A percentile compares a stretch with the other conserved stretches of the same genome.
These are phyloP conservation scores for Caenorhabditis panamensis DNA, from an alignment of 2,888 invertebrate genomes.

Conservation along the genomic window DNA sequence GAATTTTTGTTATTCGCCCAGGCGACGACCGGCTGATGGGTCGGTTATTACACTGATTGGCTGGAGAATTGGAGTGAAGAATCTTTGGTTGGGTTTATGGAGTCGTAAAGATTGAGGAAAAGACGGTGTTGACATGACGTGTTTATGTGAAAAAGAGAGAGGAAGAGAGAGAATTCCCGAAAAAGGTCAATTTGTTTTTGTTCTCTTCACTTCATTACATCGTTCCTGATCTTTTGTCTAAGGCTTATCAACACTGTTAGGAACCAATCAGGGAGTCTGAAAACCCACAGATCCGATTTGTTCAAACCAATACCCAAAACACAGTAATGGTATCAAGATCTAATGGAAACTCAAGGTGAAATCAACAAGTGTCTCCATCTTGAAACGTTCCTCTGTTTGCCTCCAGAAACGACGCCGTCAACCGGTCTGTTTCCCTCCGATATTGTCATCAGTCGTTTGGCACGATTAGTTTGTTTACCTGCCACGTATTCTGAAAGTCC, in stretches of 20 bases:
- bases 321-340: background rate
- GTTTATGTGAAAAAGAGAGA: too few relatives aligned
- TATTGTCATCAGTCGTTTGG: constrained; percentile 4
- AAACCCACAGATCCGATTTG: background rate
- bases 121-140: background rate
- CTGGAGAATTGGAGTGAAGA: constrained; percentile 28
- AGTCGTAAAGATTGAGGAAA: constrained; percentile 9
- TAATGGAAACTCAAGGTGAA: background rate
- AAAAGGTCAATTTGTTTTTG: background rate
- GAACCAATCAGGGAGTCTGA: background rate
- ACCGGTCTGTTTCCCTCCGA: constrained; percentile 6
- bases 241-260: background rate
- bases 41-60: constrained; percentile 28
- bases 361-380: background rate
- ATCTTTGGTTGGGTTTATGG: constrained; percentile 38
- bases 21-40: constrained; percentile 10
- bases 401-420: constrained; percentile 7
- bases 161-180: too few relatives aligned
- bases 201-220: background rate
- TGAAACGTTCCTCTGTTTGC: background rate
- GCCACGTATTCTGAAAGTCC: constrained; percentile 3
- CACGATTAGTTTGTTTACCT: constrained; percentile 14
- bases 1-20: constrained; percentile 38
- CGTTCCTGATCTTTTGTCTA: background rate
- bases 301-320: background rate